Percentiles rank a stretch among this genome's conserved stretches.
Conservation (phyloP, 2,113 vertebrate species). For the Malurus elegans region DNA sequence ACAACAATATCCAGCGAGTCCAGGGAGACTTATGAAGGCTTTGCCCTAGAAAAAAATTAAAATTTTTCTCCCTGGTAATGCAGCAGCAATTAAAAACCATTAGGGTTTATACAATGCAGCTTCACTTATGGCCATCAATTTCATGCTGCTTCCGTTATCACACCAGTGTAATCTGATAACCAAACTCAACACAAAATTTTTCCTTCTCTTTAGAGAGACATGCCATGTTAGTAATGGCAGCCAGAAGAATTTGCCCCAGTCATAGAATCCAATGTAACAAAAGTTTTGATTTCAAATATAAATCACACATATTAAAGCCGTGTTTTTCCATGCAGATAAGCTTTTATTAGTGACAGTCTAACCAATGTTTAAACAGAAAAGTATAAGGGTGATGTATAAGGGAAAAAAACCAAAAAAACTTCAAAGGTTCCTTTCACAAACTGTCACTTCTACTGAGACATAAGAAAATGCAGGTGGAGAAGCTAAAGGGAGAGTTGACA, state of each 20-base stretch:
- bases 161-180: not conserved
- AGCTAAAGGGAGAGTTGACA: not conserved
- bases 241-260: not conserved
- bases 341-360: not conserved
- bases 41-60: not conserved
- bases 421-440: not conserved
- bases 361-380: not conserved
- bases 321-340: not conserved
- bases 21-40: not conserved
- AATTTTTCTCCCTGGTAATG: not conserved
- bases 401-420: not conserved
- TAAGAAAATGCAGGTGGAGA: not conserved
- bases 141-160: not conserved
- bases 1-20: not conserved
- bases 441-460: not conserved
- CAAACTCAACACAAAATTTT: not conserved
- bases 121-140: not conserved
- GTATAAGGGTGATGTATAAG: fast-evolving
- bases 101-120: fast-evolving
- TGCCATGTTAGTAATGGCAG: not conserved
- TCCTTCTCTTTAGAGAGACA: not conserved
- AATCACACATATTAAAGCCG: not conserved
- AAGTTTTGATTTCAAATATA: not conserved
- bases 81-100: not conserved
- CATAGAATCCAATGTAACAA: not conserved